These are phyloP conservation scores for Eristalinus aeneus DNA, from an alignment of 2,888 invertebrate species.

Conservation along the genomic window DNA sequence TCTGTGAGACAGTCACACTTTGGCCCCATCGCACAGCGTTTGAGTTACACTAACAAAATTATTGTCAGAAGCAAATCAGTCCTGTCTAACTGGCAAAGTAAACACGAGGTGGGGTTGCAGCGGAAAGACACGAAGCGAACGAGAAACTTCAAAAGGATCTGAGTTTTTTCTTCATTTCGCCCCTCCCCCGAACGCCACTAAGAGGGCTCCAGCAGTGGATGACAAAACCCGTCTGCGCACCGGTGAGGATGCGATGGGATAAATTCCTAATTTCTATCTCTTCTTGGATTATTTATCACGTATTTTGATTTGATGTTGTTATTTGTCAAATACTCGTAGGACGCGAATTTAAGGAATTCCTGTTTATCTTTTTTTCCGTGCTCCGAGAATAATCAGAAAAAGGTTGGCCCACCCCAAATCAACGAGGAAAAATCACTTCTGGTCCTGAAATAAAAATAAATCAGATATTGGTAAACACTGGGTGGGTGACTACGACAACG, in stretches of 20 bases:
- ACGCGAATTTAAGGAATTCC: slow-evolving; percentile 68
- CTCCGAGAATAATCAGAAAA: slow-evolving; percentile 50
- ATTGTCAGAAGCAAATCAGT: slow-evolving; percentile 70
- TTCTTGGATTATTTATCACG: slow-evolving; percentile 68
- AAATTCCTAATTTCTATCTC: slow-evolving; percentile 67
- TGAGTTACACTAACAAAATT: slow-evolving; percentile 63
- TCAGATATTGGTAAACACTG: slow-evolving; percentile 51
- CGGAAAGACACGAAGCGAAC: slow-evolving; percentile 1
- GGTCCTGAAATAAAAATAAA: slow-evolving; percentile 43
- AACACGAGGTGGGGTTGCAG: slow-evolving; percentile 41
- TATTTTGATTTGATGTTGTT: slow-evolving; percentile 70
- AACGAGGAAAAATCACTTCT: slow-evolving; percentile 11
- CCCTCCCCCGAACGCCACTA: neutral
- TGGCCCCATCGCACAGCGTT: neutral
- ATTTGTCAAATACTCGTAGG: slow-evolving; percentile 60
- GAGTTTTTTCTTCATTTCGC: slow-evolving; percentile 3
- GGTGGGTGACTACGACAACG: neutral
- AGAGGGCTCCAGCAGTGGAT: neutral
- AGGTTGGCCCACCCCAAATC: slow-evolving; percentile 40
- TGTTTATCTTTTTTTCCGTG: slow-evolving; percentile 9
- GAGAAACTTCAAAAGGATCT: slow-evolving; percentile 64
- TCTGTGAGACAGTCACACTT: neutral
- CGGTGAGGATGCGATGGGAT: slow-evolving; percentile 55
- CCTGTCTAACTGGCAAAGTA: slow-evolving; percentile 68
- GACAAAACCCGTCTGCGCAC: slow-evolving; percentile 28